These are phyloP conservation scores for Indri indri DNA, from an alignment of 2,113 vertebrate species.

Conservation along the genomic window DNA sequence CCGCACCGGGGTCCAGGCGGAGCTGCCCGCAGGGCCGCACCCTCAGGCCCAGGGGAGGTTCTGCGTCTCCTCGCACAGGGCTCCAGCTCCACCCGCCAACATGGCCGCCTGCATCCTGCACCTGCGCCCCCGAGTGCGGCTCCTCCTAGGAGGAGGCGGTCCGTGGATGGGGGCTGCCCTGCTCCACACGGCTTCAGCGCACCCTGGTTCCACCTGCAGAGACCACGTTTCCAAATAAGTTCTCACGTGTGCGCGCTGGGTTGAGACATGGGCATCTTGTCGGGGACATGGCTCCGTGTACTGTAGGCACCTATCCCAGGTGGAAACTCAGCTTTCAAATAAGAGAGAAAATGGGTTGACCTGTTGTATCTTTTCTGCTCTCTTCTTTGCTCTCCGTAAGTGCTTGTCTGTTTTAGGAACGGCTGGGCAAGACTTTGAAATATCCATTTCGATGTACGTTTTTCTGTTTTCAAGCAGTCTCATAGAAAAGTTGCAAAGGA, in stretches of 20 bases:
- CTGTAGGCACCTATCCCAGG: too few species aligned
- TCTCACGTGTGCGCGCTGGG: accelerated
- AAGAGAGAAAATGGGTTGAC: neutral
- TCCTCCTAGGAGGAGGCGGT: neutral
- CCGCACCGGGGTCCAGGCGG: neutral
- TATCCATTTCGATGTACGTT: neutral
- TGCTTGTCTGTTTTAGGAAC: neutral
- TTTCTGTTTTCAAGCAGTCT: neutral
- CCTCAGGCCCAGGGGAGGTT: too few species aligned
- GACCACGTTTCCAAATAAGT: too few species aligned
- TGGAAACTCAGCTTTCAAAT: neutral
- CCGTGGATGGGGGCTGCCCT: neutral
- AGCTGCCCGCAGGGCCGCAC: neutral
- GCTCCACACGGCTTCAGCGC: accelerated
- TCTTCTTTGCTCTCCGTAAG: neutral
- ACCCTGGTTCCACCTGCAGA: neutral
- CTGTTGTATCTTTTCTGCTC: neutral
- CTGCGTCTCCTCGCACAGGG: too few species aligned
- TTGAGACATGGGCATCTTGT: too few species aligned
- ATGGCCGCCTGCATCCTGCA: too few species aligned
- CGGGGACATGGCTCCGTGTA: too few species aligned
- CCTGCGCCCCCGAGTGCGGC: neutral
- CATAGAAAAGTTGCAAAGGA: neutral
- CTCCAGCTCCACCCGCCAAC: too few species aligned
- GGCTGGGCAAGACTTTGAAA: neutral